Evolutionary conservation across 1,140 invertebrate genomes (phyloP), one percentile per base, ranked within the genome.

Genomic region (Ctenoplectra terminalis): DNA sequence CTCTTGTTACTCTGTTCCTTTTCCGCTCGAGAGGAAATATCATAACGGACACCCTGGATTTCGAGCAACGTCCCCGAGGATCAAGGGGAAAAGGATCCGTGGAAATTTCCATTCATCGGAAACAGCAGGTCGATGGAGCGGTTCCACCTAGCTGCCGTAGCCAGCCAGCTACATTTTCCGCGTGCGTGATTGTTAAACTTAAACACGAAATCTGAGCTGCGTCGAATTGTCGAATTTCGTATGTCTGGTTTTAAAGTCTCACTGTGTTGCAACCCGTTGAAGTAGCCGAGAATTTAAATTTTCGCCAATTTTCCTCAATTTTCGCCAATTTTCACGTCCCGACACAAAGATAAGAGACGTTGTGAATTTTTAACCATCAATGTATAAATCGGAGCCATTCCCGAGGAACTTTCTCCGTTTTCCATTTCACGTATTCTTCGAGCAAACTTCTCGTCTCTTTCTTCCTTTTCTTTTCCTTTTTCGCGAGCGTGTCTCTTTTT

Each of bases 381-480:
- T n/a, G n/a, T n/a, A n/a, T n/a, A n/a, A n/a, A 67, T n/a, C 48
- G 31, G n/a, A 43, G 7, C 34, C 50, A 46, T 1, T 76, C 58
- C 4, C 37, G 6, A 20, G 0, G 20, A 67, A 77, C 74, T 77
- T 69, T 77, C 74, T 77, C 74, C 63, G 50, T 77, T 77, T 77
- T 77, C 74, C 64, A 72, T 79, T 79, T 79, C 54, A 72, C 29
- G 67, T 72, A 63, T 79, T 72, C 46, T 43, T 34, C 54, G 8
- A 9, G 56, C 46, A 26, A 50, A 46, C 29, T 26, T 48, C 48
- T 20, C 43, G 17, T 46, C 52, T 31, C 37, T 17, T 1, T 20
- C 20, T 52, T 13, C 26, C 17, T n/a, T 8, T 29, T 8, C 26
- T 6, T 31, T 11, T n/a, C 29, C 20, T 46, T 9, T 43, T 7